Base-by-base conservation (phyloP, 2,888 invertebrate genomes). In the Drosophila aldrichi region DNA sequence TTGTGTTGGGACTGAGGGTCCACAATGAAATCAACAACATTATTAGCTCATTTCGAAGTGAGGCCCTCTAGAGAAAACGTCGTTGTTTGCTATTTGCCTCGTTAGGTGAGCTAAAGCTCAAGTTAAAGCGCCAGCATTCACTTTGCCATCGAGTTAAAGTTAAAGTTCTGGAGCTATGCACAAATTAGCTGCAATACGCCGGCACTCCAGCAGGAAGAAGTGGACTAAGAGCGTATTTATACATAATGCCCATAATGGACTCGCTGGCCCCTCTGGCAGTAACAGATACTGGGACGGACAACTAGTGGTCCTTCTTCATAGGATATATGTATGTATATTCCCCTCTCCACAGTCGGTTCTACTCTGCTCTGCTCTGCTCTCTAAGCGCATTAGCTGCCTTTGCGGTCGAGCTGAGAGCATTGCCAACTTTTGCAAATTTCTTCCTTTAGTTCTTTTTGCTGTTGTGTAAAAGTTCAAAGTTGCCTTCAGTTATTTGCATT, bases 401-500 rank as follows among this genome's bases (percentile, higher is more conserved):
- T 81, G 84, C 65, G 79, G 82, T 70, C 79, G 60, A 82, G 65
- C 67, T 77, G 73, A 60, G 54, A 48, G 38, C 22, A 71, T 70
- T 64, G 55, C 64, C 60, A 59, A 77, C 72, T 75, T 73, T 75
- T 77, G 43, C 38, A 69, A 44, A 56, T 65, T 63, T 65, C 38
- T 57, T 38, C 44, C 32, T 40, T 64, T 54, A 12, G 22, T 46
- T 36, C 41, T 20, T 41, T 9, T 41, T 18, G 62, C 7, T 38
- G 16, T 43, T 49, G 49, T 67, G 61, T 49, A 52, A 80, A 85
- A 79, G 79, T 72, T 79, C 56, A 84, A 84, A 82, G 88, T 85
- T 84, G 70, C 87, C 77, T 61, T 46, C 62, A 87, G 81, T 74
- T 85, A 85, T 85, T 88, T 85, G 84, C 89, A 85, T 85, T 83